Evolutionary conservation across 1,140 invertebrate genomes (phyloP).

Genomic region (Cotesia typhae): DNA sequence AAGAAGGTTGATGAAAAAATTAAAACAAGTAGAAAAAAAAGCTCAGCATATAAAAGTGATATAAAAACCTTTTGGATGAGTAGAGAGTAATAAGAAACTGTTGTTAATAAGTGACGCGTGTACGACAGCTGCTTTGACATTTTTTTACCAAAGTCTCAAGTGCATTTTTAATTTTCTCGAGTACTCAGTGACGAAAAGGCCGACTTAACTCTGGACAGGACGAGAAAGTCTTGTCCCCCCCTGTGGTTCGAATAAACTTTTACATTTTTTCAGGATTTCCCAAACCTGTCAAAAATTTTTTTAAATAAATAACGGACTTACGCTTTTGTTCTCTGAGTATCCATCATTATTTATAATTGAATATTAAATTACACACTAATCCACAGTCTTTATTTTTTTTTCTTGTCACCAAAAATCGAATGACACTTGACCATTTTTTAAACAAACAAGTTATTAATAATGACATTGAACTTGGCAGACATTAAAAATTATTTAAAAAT

Average conservation of each 20-base stretch:
- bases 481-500: too few relatives aligned
- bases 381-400: too few relatives aligned
- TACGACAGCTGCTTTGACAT: conserved; percentile 56
- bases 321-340: not conserved
- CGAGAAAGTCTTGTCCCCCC: conserved; percentile 25
- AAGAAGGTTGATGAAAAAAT: too few relatives aligned
- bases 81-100: conserved; percentile 49
- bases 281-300: not conserved
- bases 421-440: too few relatives aligned
- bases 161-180: conserved; percentile 41
- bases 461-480: too few relatives aligned
- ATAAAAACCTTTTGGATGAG: conserved; percentile 43
- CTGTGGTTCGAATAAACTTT: conserved; percentile 23
- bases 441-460: too few relatives aligned
- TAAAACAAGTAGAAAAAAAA: conserved; percentile 8
- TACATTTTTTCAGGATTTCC: not conserved
- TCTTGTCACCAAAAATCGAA: too few relatives aligned
- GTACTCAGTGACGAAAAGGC: conserved; percentile 50
- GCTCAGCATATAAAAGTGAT: conserved; percentile 38
- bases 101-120: conserved; percentile 59
- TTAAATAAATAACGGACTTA: not conserved
- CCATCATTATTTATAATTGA: not conserved
- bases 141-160: conserved; percentile 47
- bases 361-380: too few relatives aligned
- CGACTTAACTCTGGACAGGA: not conserved